phyloP scores from a whole-genome alignment of 2,113 vertebrate species.

The Spilogale gracilis region DNA sequence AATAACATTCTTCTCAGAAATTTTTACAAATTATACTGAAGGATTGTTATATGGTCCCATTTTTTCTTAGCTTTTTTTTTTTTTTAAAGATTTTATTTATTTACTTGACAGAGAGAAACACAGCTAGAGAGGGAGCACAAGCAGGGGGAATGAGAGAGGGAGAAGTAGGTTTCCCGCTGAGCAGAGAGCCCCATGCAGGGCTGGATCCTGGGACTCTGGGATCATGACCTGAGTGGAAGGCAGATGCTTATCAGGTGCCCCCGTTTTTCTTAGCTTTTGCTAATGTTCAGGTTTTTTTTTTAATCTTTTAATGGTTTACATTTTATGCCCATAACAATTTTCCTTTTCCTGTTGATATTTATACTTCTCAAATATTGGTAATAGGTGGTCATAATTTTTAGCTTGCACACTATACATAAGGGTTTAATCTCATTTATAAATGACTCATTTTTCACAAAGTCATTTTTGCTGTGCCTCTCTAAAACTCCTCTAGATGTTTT shows the following conservation, averaged over 20 bases:
- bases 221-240: too few relatives aligned
- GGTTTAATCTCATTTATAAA: not conserved
- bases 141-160: too few relatives aligned
- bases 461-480: not conserved
- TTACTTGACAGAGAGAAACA: too few relatives aligned
- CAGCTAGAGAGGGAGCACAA: too few relatives aligned
- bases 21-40: not conserved
- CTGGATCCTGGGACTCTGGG: too few relatives aligned
- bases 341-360: not conserved
- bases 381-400: not conserved
- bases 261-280: not conserved
- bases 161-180: too few relatives aligned
- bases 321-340: not conserved
- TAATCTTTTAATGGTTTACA: not conserved
- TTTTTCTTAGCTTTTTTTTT: not conserved
- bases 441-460: not conserved
- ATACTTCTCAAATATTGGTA: not conserved
- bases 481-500: not conserved
- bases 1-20: not conserved
- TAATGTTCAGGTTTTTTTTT: not conserved
- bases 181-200: too few relatives aligned
- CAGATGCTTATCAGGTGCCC: too few relatives aligned
- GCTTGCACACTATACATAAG: not conserved
- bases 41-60: not conserved
- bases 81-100: too few relatives aligned